Evolutionary conservation across 2,113 vertebrate genomes (phyloP).

Genomic region (Dicrurus megarhynchus): DNA sequence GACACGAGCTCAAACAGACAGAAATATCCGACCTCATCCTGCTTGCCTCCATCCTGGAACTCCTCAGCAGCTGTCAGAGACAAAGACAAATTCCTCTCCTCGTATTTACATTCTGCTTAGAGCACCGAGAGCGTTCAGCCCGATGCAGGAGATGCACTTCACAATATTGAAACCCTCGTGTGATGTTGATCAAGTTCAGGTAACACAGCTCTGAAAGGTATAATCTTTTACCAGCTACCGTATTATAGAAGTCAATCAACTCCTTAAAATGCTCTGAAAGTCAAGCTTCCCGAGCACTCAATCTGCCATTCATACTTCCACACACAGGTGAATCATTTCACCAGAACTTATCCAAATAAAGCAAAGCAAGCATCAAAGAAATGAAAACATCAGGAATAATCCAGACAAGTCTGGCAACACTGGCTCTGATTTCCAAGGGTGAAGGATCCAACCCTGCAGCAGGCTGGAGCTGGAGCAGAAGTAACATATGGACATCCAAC

Average conservation of each 20-base stretch:
- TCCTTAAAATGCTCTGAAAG: constrained; percentile 44
- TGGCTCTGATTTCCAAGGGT: neutral
- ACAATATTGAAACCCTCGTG: constrained; percentile 32
- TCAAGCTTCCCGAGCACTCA: constrained; percentile 46
- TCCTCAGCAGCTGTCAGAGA: neutral
- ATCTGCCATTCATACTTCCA: constrained; percentile 51
- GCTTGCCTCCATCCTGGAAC: neutral
- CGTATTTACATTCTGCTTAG: neutral
- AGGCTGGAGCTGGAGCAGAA: neutral
- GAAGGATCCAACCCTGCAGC: neutral
- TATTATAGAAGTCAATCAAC: constrained; percentile 50
- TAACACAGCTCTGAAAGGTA: constrained; percentile 50
- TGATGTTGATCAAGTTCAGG: constrained; percentile 38
- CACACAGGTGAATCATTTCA: constrained; percentile 59
- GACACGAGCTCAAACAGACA: neutral
- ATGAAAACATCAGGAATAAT: constrained; percentile 29
- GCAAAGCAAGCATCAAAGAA: constrained; percentile 48
- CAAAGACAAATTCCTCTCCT: neutral
- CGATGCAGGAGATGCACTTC: constrained; percentile 10
- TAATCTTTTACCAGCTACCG: constrained; percentile 60
- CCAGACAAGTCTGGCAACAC: neutral
- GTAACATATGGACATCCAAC: neutral
- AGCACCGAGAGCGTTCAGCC: neutral
- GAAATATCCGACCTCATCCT: neutral
- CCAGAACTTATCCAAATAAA: constrained; percentile 47